Evolutionary conservation across 2,888 invertebrate species (phyloP).

Genomic region (Rotaria socialis): DNA sequence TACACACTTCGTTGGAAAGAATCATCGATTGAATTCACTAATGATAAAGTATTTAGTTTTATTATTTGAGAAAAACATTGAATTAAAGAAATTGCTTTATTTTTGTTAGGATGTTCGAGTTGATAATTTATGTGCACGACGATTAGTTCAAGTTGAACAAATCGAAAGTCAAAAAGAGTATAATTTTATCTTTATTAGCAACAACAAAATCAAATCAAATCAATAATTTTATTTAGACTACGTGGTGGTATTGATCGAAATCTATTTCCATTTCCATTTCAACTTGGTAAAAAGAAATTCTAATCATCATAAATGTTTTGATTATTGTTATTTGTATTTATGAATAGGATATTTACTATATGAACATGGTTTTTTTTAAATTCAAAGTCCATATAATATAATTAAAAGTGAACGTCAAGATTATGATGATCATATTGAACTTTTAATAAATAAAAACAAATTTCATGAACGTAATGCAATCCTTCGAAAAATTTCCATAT

Average conservation of each 20-base stretch:
- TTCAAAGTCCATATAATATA: constrained; percentile 88
- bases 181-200: neutral
- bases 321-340: no score
- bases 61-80: neutral
- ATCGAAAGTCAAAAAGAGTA: neutral
- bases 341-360: constrained; percentile 56
- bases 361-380: constrained; percentile 64
- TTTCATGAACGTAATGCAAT: constrained; percentile 71
- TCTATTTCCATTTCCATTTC: constrained; percentile 54
- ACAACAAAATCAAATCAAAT: neutral
- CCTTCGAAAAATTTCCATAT: constrained; percentile 61
- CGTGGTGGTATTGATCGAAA: constrained; percentile 66
- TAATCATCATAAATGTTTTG: no score
- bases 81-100: neutral
- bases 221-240: neutral
- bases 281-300: neutral
- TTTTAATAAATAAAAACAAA: constrained; percentile 69
- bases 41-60: constrained; percentile 65
- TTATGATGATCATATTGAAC: constrained; percentile 82
- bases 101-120: constrained; percentile 66
- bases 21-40: constrained; percentile 85
- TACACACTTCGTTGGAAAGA: constrained; percentile 78
- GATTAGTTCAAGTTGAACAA: neutral
- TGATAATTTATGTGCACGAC: neutral
- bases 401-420: constrained; percentile 84